Conservation (phyloP, 2,113 vertebrate genomes). For the Hymenochirus boettgeri region DNA sequence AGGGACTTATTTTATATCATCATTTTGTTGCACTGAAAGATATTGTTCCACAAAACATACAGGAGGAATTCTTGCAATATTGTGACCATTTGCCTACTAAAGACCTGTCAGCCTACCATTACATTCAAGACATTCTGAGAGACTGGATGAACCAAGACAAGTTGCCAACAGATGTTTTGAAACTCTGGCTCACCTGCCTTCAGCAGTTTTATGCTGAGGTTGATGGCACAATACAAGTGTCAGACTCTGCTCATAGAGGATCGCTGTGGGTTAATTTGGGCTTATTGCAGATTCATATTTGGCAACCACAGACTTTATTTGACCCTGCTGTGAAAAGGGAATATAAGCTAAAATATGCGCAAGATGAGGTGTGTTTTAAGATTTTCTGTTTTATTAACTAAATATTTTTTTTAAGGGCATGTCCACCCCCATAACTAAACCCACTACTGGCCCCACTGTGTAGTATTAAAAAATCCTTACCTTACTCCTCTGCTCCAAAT, state of each 20-base stretch:
- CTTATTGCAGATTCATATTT: conserved; percentile 84
- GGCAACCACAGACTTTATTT: conserved; percentile 86
- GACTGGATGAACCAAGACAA: conserved; percentile 64
- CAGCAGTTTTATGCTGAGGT: conserved; percentile 75
- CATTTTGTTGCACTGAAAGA: conserved; percentile 75
- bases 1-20: conserved; percentile 70
- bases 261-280: conserved; percentile 90
- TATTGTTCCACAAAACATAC: conserved; percentile 70
- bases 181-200: conserved; percentile 73
- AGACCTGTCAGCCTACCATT: conserved; percentile 66
- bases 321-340: conserved; percentile 89
- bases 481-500: too few relatives aligned
- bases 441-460: too few relatives aligned
- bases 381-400: too few relatives aligned
- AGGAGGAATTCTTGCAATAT: conserved; percentile 71
- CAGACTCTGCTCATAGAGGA: conserved; percentile 66
- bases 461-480: too few relatives aligned
- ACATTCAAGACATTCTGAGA: conserved; percentile 69
- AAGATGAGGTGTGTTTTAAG: conserved; percentile 78
- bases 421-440: too few relatives aligned
- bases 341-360: conserved; percentile 83
- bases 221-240: conserved; percentile 54
- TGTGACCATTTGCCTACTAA: conserved; percentile 70
- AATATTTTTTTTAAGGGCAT: too few relatives aligned
- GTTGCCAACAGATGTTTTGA: conserved; percentile 74